Evolutionary conservation across 2,888 invertebrate species (phyloP).

Genomic region (Cephus spinipes): DNA sequence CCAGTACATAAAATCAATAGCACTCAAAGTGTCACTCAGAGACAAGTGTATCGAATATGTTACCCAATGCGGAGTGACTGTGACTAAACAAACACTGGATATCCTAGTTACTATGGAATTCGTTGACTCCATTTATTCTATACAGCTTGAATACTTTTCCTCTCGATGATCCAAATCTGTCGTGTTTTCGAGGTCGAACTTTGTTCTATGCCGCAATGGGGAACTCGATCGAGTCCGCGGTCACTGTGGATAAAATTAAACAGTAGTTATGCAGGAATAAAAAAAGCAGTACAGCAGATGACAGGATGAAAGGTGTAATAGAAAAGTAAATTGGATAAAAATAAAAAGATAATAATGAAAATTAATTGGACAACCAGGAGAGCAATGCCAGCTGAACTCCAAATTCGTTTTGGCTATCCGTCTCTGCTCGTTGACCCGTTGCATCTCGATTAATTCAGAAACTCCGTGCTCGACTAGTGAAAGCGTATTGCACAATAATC

Average conservation of each 20-base stretch:
- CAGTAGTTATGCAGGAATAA: neutral
- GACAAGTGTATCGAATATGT: neutral
- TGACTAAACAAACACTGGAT: neutral
- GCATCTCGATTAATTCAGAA: conserved; percentile 5
- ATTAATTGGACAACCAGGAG: neutral
- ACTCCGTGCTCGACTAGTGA: conserved; percentile 20
- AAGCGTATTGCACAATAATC: conserved; percentile 45
- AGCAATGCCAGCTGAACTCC: conserved; percentile 6
- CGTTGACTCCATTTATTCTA: neutral
- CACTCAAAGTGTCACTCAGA: neutral
- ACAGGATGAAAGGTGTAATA: neutral
- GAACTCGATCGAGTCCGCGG: neutral
- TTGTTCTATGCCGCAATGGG: neutral
- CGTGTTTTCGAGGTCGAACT: neutral
- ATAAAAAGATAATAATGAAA: neutral
- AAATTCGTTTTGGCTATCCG: conserved; percentile 5
- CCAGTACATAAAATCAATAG: neutral
- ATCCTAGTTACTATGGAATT: neutral
- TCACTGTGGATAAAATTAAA: neutral
- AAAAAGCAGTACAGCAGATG: neutral
- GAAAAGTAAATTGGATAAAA: neutral
- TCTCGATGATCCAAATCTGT: neutral
- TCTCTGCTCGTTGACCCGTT: conserved; percentile 5
- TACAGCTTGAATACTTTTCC: neutral
- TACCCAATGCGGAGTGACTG: neutral